Base-by-base conservation (phyloP, 2,797 vertebrate species). In the Glyptemys insculpta region DNA sequence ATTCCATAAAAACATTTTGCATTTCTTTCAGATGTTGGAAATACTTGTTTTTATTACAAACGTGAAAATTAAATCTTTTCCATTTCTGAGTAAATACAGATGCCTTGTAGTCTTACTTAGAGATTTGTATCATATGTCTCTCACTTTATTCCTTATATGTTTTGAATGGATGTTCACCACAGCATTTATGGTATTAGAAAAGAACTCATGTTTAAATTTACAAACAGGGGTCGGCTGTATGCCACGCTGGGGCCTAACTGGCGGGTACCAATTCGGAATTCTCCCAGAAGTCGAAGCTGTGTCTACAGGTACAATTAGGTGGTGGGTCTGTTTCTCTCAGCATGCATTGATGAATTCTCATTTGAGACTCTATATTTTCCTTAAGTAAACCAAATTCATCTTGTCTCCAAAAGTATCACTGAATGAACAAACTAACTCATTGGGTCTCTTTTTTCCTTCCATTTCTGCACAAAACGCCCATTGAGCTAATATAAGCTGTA, bases 241-340 rank as follows among this genome's bases (percentile, higher is more conserved):
- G 99, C 99, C 94, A 99, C 99, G 0, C 98, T 99, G 98, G 99
- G 99, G 89, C 99, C 99, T 96, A 99, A 99, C 98, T 99, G 99
- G 99, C 99, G 99, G 97, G 99, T 99, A 95, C 99, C 99, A 0
- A 98, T 99, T 88, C 98, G 99, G 97, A 99, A 98, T 98, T 99
- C 99, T 96, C 99, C 99, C 92, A 98, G 99, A 96, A 99, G 98
- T 97, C 99, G 97, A 97, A 99, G 99, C 98, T 99, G 99, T 97
- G 97, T 99, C 96, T 99, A 99, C 99, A 99, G 99, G 99, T 99
- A 99, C 95, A 95, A 79, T 97, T 95, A 87, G 90, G 92, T 90
- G 91, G 88, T 92, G 95, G 97, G 86, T 95, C 90, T 97, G 3
- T 84, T 41, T 92, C 59, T 74, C 92, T 93, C 88, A 57, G 56